Evolutionary conservation across 2,797 vertebrate species (phyloP), one percentile per base, ranked within the genome.

Genomic region (Rousettus madagascariensis): DNA sequence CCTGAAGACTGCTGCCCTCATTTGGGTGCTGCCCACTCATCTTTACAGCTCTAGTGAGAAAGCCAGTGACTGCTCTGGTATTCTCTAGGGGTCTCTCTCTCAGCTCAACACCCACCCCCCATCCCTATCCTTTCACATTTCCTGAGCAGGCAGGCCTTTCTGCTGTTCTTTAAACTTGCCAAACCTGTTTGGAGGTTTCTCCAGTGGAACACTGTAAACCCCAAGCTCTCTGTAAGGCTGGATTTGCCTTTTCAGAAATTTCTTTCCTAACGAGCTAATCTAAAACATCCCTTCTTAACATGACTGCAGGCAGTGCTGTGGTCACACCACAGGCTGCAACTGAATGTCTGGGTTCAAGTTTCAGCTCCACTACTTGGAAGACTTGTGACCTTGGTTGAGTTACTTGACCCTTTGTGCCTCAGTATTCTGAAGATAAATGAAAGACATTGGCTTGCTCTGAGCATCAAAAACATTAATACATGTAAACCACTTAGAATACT

Each of bases 151-250:
- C 15, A 5, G 55, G 43, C 19, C 79, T 78, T 68, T 61, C 36
- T 30, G 22, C n/a, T 6, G 6, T 12, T 86, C 55, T 63, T 61
- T 49, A 22, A 68, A 96, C 90, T 53, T 55, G 92, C 33, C 66
- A 82, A 83, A 94, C 77, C 33, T 89, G 68, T 92, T 85, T 77
- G 49, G 84, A 66, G 46, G 66, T 92, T 92, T 90, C 66, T 68
- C 77, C 8, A 20, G 17, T 5, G 65, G 13, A 79, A 26, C 3
- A 2, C 33, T 10, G 19, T 20, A 74, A 71, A 36, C 43, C 38
- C 43, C 30, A 22, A 24, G 16, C 7, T 43, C 65, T 77, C 59
- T 53, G 19, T 51, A 43, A 77, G 24, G 20, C 38, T 69, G 11
- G n/a, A 55, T 26, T 77, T 33, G 33, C n/a, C 53, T n/a, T 41